phyloP scores from a whole-genome alignment of 2,797 vertebrate genomes.

The Neostethus bicornis region DNA sequence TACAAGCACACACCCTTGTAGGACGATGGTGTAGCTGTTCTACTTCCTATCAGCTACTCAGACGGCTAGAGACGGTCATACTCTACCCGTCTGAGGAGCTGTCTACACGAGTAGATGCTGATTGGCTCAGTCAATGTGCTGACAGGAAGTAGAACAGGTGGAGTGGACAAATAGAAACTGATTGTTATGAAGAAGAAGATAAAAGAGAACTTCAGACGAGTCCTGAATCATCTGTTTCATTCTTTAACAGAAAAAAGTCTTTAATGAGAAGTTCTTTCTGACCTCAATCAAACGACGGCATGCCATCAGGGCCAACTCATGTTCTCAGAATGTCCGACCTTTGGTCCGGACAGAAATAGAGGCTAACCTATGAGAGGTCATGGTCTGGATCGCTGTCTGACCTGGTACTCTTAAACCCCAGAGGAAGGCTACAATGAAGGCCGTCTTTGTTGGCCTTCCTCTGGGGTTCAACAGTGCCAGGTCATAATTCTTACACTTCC shows the following conservation, averaged over 20 bases:
- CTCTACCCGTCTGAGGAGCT: no score
- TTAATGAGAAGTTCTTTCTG: slow-evolving; percentile 53
- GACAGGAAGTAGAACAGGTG: no score
- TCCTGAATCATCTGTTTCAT: slow-evolving; percentile 40
- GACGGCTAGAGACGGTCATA: no score
- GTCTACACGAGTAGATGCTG: no score
- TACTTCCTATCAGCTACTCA: no score
- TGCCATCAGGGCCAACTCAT: slow-evolving; percentile 61
- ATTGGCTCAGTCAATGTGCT: no score
- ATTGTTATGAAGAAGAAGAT: slow-evolving; percentile 18
- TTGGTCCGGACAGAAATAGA: slow-evolving; percentile 28
- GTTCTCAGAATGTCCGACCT: slow-evolving; percentile 56
- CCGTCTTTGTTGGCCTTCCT: slow-evolving; percentile 66
- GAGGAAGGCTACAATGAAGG: slow-evolving; percentile 64
- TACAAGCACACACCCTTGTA: no score
- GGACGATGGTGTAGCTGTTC: no score
- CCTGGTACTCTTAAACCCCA: slow-evolving; percentile 32
- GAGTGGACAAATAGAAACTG: no score
- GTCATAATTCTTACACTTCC: slow-evolving; percentile 56
- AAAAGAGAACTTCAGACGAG: slow-evolving; percentile 32
- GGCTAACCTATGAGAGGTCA: slow-evolving; percentile 58
- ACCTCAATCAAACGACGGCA: slow-evolving; percentile 57
- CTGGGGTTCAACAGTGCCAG: slow-evolving; percentile 40
- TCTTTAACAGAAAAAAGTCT: slow-evolving; percentile 48
- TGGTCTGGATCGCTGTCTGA: slow-evolving; percentile 42